phyloP scores from a whole-genome alignment of 2,113 vertebrate species.

The Anolis sagrei region DNA sequence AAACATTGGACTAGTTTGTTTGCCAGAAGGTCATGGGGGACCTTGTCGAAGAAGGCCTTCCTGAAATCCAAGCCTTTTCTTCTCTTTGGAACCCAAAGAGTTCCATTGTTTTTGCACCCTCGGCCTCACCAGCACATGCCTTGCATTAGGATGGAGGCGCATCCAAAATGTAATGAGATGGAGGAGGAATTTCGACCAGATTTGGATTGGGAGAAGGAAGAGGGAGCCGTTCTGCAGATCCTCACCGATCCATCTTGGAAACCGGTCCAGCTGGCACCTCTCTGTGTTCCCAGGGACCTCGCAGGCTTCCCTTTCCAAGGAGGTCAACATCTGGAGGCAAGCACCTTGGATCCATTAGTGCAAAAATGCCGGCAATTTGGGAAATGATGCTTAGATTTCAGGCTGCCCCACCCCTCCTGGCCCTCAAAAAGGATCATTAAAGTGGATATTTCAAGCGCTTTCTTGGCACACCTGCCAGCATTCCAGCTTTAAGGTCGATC shows the following conservation, averaged over 20 bases:
- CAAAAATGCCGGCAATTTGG: neutral
- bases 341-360: neutral
- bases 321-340: neutral
- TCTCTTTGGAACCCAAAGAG: neutral
- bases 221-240: neutral
- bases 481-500: neutral
- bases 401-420: neutral
- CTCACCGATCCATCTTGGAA: neutral
- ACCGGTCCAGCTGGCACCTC: neutral
- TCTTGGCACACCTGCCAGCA: neutral
- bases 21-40: too few species aligned
- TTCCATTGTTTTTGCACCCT: neutral
- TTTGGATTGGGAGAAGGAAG: too few species aligned
- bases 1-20: too few species aligned
- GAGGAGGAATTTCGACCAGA: neutral
- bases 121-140: constrained; percentile 24
- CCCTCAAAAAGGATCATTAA: neutral
- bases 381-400: neutral
- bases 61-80: too few species aligned
- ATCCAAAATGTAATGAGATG: neutral
- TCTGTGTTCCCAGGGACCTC: neutral
- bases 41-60: too few species aligned
- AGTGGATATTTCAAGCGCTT: neutral
- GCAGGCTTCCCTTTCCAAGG: neutral
- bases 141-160: neutral